Evolutionary conservation across 2,888 invertebrate species (phyloP).

Genomic region (Microctonus brassicae): DNA sequence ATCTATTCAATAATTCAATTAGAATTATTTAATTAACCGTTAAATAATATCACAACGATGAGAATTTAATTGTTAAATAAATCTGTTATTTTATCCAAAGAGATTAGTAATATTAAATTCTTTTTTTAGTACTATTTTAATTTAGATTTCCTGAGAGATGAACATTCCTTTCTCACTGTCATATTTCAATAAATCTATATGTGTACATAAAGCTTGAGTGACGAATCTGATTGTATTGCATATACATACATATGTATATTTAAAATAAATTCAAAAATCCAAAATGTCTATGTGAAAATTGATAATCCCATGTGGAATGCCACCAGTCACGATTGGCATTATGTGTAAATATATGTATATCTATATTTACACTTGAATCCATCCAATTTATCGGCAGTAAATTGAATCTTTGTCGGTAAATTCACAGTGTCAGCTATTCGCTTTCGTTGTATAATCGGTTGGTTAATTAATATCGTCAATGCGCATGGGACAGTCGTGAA

Average conservation of each 20-base stretch:
- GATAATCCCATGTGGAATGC: constrained; percentile 27
- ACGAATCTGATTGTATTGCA: constrained; percentile 5
- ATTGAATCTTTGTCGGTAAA: constrained; percentile 38
- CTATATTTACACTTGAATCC: constrained; percentile 21
- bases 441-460: constrained; percentile 39
- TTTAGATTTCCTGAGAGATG: too few species aligned
- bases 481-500: constrained; percentile 27
- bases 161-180: too few species aligned
- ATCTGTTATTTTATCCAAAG: too few species aligned
- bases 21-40: too few species aligned
- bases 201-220: constrained; percentile 13
- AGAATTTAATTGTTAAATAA: too few species aligned
- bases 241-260: constrained; percentile 3
- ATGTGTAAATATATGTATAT: not conserved
- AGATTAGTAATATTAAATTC: too few species aligned
- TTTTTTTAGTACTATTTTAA: too few species aligned
- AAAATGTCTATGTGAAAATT: constrained; percentile 19
- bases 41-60: too few species aligned
- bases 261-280: not conserved
- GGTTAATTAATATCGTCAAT: constrained; percentile 47
- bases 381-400: constrained; percentile 36
- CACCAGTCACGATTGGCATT: constrained; percentile 20
- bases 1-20: too few species aligned
- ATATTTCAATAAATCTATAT: too few species aligned
- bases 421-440: constrained; percentile 21